A percentile compares a stretch with the other conserved stretches of the same genome.
Evolutionary conservation across 2,113 vertebrate genomes (phyloP).

Genomic region (Craseonycteris thonglongyai): DNA sequence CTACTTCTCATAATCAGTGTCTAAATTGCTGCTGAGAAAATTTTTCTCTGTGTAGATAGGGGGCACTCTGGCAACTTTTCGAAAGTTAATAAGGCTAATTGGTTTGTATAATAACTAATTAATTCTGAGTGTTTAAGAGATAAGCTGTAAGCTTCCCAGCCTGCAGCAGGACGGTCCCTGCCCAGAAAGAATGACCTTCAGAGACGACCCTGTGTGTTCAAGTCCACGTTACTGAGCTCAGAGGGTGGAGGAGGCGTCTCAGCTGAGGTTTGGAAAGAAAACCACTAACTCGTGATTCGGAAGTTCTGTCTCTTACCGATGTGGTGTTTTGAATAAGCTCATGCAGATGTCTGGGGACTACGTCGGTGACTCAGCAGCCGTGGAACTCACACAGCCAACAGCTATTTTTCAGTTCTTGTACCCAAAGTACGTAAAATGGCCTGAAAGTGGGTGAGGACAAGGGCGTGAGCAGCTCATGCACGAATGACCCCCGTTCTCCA

Average conservation of each 20-base stretch:
- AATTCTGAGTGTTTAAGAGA: not conserved
- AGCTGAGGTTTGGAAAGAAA: not conserved
- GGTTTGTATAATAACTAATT: slow-evolving; percentile 4
- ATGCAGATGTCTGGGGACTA: not conserved
- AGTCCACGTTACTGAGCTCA: not conserved
- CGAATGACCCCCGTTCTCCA: not conserved
- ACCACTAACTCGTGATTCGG: not conserved
- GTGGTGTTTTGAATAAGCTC: not conserved
- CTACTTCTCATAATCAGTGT: not conserved
- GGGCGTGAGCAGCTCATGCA: not conserved
- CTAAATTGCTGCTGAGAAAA: not conserved
- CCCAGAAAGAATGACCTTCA: not conserved
- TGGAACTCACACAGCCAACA: not conserved
- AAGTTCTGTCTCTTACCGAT: not conserved
- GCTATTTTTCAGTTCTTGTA: not conserved
- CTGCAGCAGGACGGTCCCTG: not conserved
- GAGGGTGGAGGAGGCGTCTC: not conserved
- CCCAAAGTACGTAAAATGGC: not conserved
- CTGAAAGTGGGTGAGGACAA: not conserved
- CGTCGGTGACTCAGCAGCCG: not conserved
- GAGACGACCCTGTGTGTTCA: not conserved
- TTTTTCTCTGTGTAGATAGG: slow-evolving; percentile 8
- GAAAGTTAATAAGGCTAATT: slow-evolving; percentile 33
- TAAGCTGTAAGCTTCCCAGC: not conserved
- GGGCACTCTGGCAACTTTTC: not conserved